These are phyloP conservation scores for Ascaphus truei DNA, from an alignment of 2,113 vertebrate species.

Conservation along the genomic window DNA sequence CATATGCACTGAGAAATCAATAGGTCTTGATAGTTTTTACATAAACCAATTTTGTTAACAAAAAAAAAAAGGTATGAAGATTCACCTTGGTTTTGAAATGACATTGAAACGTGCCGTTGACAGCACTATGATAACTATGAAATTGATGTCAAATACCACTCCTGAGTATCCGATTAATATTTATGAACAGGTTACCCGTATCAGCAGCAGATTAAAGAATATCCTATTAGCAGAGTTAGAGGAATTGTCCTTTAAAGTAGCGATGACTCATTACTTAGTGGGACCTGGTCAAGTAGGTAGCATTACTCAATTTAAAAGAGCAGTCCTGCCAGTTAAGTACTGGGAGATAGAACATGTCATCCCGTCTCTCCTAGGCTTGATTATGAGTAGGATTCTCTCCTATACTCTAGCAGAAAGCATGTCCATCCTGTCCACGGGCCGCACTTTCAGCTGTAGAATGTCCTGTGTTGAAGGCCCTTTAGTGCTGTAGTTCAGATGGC, in stretches of 20 bases:
- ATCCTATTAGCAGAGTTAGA: not conserved
- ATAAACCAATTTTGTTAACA: conserved; percentile 7
- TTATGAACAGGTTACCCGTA: not conserved
- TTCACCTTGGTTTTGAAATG: conserved; percentile 12
- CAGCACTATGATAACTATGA: conserved; percentile 6
- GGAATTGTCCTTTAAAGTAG: not conserved
- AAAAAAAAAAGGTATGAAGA: not conserved
- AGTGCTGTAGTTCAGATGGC: too few relatives aligned
- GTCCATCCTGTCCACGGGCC: too few relatives aligned
- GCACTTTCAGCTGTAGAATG: too few relatives aligned
- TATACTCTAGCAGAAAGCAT: too few relatives aligned
- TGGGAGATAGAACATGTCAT: too few relatives aligned
- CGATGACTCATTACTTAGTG: too few relatives aligned
- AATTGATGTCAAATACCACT: not conserved
- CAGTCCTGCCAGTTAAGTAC: too few relatives aligned
- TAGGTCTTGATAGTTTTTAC: conserved; percentile 1
- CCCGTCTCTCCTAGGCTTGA: too few relatives aligned
- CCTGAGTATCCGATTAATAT: conserved; percentile 10
- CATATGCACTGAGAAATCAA: not conserved
- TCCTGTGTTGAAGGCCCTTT: too few relatives aligned
- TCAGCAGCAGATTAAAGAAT: not conserved
- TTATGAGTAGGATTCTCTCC: too few relatives aligned
- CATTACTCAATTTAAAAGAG: too few relatives aligned
- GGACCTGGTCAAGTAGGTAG: too few relatives aligned
- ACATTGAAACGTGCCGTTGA: conserved; percentile 4